phyloP scores from a whole-genome alignment of 1,140 invertebrate species.

The Achatina immaculata region DNA sequence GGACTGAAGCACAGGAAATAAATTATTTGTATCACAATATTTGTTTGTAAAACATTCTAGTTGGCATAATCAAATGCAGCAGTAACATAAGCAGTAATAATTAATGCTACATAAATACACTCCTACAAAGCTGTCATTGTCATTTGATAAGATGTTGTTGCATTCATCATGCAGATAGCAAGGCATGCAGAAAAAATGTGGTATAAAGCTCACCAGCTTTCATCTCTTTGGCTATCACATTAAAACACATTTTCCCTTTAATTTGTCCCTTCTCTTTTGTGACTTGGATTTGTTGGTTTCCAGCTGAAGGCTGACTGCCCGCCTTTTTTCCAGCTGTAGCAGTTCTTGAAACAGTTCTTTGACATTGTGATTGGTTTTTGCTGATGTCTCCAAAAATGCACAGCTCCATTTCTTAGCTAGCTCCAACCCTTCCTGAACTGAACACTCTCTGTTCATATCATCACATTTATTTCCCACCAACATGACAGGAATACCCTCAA shows the following conservation, averaged over 20 bases:
- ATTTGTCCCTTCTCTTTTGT: conserved; percentile 73
- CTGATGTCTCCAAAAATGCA: conserved; percentile 98
- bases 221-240: conserved; percentile 52
- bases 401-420: conserved; percentile 93
- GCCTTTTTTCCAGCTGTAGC: conserved; percentile 95
- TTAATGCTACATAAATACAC: no score
- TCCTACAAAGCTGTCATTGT: no score
- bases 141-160: neutral
- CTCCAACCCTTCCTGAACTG: conserved; percentile 82
- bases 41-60: no score
- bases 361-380: conserved; percentile 99
- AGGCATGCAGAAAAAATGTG: neutral
- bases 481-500: conserved; percentile 70
- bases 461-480: conserved; percentile 80
- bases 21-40: no score
- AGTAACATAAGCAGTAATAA: no score
- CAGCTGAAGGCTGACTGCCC: conserved; percentile 93
- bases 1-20: no score
- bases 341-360: conserved; percentile 87
- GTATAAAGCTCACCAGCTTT: neutral
- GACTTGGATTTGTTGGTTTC: conserved; percentile 82
- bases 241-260: conserved; percentile 73
- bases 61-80: no score
- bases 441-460: conserved; percentile 83
- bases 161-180: neutral